Conservation (phyloP, 1,140 invertebrate genomes). For the Psix sp. region DNA sequence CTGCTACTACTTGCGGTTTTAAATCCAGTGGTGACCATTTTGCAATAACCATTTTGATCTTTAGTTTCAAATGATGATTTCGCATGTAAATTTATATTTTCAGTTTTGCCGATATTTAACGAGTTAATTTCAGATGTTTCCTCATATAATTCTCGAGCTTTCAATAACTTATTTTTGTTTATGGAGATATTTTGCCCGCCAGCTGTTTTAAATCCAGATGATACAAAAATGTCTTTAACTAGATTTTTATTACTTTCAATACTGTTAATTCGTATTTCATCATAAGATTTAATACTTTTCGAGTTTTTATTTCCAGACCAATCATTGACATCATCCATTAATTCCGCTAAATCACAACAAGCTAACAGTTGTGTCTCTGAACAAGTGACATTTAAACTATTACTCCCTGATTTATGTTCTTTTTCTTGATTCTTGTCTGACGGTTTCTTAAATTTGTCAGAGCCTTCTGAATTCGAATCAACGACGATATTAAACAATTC, state of each 20-base stretch:
- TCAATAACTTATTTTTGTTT: constrained; percentile 5
- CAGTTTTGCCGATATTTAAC: no score
- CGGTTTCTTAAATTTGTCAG: constrained; percentile 7
- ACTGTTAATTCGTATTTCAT: no score
- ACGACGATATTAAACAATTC: constrained; percentile 22
- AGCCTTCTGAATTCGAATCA: background rate
- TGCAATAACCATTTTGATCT: no score
- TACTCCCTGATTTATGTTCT: no score
- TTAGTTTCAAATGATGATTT: no score
- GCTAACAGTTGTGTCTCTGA: constrained; percentile 30
- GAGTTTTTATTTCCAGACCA: constrained; percentile 13
- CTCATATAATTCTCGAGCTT: background rate
- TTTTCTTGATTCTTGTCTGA: constrained; percentile 1
- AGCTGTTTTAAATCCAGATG: constrained; percentile 5
- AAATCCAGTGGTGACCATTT: constrained; percentile 7
- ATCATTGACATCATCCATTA: constrained; percentile 35
- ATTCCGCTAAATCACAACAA: constrained; percentile 37
- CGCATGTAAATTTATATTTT: no score
- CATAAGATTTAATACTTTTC: background rate
- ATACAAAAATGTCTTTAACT: no score
- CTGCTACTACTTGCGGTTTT: constrained; percentile 9
- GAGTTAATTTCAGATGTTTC: background rate
- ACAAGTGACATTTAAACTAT: constrained; percentile 12
- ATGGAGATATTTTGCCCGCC: background rate
- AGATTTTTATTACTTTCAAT: no score